These are phyloP conservation scores for Cettia cetti DNA, from an alignment of 2,113 vertebrate species.

Conservation along the genomic window DNA sequence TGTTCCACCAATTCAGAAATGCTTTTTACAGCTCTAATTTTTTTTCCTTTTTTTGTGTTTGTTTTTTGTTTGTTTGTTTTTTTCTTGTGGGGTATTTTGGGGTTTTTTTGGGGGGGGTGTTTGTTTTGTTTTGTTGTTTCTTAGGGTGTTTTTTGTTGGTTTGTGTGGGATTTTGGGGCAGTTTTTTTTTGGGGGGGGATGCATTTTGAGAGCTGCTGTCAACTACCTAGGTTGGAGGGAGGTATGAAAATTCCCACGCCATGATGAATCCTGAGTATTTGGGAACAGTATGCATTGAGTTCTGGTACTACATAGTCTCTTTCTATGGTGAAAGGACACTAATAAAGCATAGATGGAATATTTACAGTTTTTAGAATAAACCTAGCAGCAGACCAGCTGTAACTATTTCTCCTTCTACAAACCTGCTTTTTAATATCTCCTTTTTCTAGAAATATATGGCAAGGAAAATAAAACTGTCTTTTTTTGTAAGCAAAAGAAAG, in stretches of 20 bases:
- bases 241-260: slow-evolving; percentile 2
- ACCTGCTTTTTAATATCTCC: slow-evolving; percentile 24
- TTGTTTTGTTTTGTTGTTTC: background rate
- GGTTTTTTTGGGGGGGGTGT: background rate
- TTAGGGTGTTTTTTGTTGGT: background rate
- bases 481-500: slow-evolving; percentile 55
- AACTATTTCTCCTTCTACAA: slow-evolving; percentile 17
- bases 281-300: background rate
- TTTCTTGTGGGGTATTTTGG: background rate
- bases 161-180: background rate
- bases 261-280: background rate
- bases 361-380: slow-evolving; percentile 34
- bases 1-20: background rate
- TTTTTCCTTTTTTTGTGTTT: too few species aligned
- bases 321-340: background rate
- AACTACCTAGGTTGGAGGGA: background rate
- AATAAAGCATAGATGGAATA: background rate
- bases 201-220: background rate
- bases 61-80: rapidly evolving
- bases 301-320: background rate
- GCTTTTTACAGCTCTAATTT: background rate
- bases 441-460: slow-evolving; percentile 27
- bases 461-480: slow-evolving; percentile 48
- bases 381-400: slow-evolving; percentile 31
- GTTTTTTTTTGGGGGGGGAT: background rate